Base-by-base conservation (phyloP, 2,113 vertebrate species). In the Dipodomys merriami region DNA sequence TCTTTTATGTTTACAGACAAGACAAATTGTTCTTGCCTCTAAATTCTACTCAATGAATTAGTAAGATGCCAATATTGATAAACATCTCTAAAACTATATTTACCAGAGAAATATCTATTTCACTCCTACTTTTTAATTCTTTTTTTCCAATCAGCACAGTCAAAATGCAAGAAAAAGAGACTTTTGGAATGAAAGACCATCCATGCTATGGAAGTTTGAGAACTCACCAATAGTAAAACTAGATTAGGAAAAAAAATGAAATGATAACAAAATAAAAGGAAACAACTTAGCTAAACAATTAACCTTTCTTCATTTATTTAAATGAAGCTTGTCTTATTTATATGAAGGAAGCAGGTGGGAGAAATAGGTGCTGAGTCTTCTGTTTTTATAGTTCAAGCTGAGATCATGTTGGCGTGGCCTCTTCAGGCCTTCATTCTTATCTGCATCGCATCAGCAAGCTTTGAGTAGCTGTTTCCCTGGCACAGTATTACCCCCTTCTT, bases 51-150 rank as follows among this genome's bases (percentile, higher is more conserved):
- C 86, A 27, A 95, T 81, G 68, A 88, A 60, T 72, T 78, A 90
- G 5, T 91, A 44, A 49, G 11, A 86, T 86, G 22, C 7, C 68
- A 30, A 84, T 19, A 81, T 33, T 83, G 8, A 74, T 23, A 85
- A 72, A 30, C 83, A 1, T 84, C 62, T 68, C n/a, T 87, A 82
- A 91, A 91, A 85, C 84, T 74, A 33, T 57, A 82, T 82, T 94
- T 95, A 27, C n/a, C 44, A 83, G 13, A 62, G 7, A 90, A 83
- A 74, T 83, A 74, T 39, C 62, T 72, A 53, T 71, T 81, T 81
- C 13, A 20, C 15, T 89, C 13, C 18, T 83, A 44, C 80, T 49
- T 15, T 57, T 57, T 69, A 77, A 71, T 77, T 89, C 68, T 39
- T 82, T 83, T 81, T 27, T 53, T 27, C 15, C 33, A 91, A n/a